Evolutionary conservation across 2,113 vertebrate genomes (phyloP).

Genomic region (Bambusicola thoracicus): DNA sequence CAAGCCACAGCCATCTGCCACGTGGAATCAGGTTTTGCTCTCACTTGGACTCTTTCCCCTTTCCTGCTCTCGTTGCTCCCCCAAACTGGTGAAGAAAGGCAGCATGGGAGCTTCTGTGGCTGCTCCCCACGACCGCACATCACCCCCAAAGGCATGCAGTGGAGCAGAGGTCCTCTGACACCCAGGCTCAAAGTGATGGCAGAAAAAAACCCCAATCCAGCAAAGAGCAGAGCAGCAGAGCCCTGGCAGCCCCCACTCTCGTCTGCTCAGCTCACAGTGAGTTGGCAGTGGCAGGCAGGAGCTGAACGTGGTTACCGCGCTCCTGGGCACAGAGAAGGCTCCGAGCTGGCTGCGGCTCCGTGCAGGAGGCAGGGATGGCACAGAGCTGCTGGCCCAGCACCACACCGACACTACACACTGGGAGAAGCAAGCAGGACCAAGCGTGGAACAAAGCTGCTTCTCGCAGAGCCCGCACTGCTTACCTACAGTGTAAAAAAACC

Average conservation of each 20-base stretch:
- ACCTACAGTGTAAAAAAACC: no score
- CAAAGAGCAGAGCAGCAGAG: neutral
- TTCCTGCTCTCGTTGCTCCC: neutral
- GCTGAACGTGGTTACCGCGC: rapidly evolving
- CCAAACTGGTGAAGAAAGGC: neutral
- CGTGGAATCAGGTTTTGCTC: neutral
- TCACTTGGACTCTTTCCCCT: neutral
- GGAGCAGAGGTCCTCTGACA: neutral
- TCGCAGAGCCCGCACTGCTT: neutral
- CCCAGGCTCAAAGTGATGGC: neutral
- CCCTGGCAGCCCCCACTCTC: neutral
- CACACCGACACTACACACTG: neutral
- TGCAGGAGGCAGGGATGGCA: neutral
- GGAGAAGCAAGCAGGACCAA: neutral
- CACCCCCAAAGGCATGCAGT: neutral
- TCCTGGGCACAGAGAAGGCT: neutral
- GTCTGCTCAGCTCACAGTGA: neutral
- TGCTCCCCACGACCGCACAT: neutral
- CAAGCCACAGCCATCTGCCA: conserved; percentile 60
- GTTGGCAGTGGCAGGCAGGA: neutral
- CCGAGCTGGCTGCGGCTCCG: neutral
- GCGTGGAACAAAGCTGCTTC: neutral
- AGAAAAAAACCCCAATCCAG: neutral
- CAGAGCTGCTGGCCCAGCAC: neutral
- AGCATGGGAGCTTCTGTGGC: neutral